Evolutionary conservation across 2,797 vertebrate genomes (phyloP).

Genomic region (Ibycter americanus): DNA sequence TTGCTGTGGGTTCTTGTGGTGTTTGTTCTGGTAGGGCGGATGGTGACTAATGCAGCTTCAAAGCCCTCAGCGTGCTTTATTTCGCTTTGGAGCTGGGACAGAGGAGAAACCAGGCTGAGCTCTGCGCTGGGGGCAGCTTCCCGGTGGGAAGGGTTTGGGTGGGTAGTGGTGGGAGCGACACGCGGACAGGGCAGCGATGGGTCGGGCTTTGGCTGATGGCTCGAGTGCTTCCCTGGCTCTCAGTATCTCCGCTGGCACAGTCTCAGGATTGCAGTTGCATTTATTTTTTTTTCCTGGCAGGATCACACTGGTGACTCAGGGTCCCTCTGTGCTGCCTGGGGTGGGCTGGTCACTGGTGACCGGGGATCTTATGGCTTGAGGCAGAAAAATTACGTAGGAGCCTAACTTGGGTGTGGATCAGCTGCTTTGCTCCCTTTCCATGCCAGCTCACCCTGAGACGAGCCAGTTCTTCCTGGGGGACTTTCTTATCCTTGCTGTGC

Average conservation of each 20-base stretch:
- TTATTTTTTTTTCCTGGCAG: background rate
- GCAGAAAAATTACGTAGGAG: background rate
- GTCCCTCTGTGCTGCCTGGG: accelerated
- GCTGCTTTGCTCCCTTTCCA: background rate
- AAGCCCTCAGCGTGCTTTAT: background rate
- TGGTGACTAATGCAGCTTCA: background rate
- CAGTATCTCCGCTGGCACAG: background rate
- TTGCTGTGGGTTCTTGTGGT: background rate
- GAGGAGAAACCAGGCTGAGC: background rate
- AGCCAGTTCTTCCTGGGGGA: background rate
- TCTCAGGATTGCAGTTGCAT: too few relatives aligned
- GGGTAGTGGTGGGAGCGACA: background rate
- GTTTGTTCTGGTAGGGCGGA: background rate
- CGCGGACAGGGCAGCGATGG: background rate
- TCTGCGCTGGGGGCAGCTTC: background rate
- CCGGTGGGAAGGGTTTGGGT: background rate
- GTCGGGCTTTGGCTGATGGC: background rate
- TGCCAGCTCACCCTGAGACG: background rate
- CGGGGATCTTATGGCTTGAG: background rate
- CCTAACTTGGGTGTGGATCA: background rate
- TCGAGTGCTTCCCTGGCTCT: background rate
- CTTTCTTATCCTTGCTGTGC: background rate
- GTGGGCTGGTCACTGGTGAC: background rate
- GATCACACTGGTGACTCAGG: background rate
- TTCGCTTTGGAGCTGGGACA: background rate